Percentiles rank a stretch among this genome's conserved stretches.
These are phyloP conservation scores for Blastobasis lacticolella DNA, from an alignment of 2,888 invertebrate genomes.

Conservation along the genomic window DNA sequence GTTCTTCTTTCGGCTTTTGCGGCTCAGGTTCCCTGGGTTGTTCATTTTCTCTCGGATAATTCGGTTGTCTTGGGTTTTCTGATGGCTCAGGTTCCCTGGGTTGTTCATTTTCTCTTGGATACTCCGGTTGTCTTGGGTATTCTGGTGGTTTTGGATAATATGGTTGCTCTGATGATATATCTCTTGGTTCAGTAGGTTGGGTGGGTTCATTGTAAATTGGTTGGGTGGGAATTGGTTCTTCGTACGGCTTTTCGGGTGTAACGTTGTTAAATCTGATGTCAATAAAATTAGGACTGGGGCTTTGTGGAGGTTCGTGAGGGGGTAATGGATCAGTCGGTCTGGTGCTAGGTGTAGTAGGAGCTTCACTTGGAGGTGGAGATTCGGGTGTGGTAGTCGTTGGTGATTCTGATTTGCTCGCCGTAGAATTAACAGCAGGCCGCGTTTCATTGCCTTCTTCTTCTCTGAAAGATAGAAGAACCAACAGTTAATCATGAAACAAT, in stretches of 20 bases:
- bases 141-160: neutral
- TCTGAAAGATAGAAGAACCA: constrained; percentile 21
- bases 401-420: too few species aligned
- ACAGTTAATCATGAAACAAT: too few species aligned
- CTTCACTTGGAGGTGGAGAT: neutral
- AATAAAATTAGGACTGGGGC: neutral
- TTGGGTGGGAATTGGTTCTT: too few species aligned
- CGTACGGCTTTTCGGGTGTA: neutral
- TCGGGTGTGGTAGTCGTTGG: neutral
- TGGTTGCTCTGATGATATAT: neutral
- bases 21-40: constrained; percentile 12
- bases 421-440: neutral
- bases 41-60: constrained; percentile 3
- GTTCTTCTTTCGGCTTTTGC: constrained; percentile 11
- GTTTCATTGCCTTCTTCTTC: constrained; percentile 33
- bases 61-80: constrained; percentile 6
- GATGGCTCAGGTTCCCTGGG: constrained; percentile 3
- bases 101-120: constrained; percentile 5
- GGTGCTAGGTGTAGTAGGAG: constrained; percentile 4
- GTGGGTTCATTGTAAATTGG: too few species aligned
- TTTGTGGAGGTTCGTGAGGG: constrained; percentile 11
- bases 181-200: too few species aligned
- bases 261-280: neutral
- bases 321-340: constrained; percentile 9
- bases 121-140: constrained; percentile 13